Base-by-base conservation (phyloP, 2,888 invertebrate species). In the Ischnura elegans region DNA sequence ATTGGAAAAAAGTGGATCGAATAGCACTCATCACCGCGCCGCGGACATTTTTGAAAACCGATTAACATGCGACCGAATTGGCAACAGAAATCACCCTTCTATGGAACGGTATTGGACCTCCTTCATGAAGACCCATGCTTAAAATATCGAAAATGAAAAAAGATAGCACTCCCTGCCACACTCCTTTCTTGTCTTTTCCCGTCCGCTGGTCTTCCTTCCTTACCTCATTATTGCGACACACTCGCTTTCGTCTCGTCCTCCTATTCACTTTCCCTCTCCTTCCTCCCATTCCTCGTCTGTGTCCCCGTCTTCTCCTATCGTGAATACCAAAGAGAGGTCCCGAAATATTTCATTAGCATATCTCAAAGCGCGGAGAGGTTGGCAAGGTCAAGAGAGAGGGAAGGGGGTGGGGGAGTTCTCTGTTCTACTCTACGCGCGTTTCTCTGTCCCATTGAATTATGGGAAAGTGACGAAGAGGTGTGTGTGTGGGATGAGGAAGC, bases 321-420 rank as follows among this genome's bases (percentile, higher is more conserved):
- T 76, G 76, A 76, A 36, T 76, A 76, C 29, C 36, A 76, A 76
- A n/a, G n/a, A n/a, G n/a, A n/a, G n/a, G 76, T 76, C 25, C n/a
- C 76, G 76, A 76, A 76, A 36, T 36, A 76, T n/a, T n/a, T n/a
- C n/a, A n/a, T 76, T 76, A 76, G 76, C 76, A 76, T 76, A 76
- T 76, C 76, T 36, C 5, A 36, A n/a, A 36, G 76, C 76, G 76
- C 25, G 36, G 76, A 76, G 76, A 36, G 76, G 76, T 76, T 76
- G 76, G 76, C 76, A 76, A 76, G 76, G 76, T 76, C 76, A 76
- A 76, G 76, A 36, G 76, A 61, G 76, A 29, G n/a, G n/a, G n/a
- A n/a, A n/a, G n/a, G n/a, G n/a, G n/a, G n/a, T n/a, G n/a, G n/a
- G n/a, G n/a, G n/a, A n/a, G n/a, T 76, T 36, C 29, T 29, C 61